These are phyloP conservation scores for Chaenodraco wilsoni DNA, from an alignment of 2,797 vertebrate species.

Conservation along the genomic window DNA sequence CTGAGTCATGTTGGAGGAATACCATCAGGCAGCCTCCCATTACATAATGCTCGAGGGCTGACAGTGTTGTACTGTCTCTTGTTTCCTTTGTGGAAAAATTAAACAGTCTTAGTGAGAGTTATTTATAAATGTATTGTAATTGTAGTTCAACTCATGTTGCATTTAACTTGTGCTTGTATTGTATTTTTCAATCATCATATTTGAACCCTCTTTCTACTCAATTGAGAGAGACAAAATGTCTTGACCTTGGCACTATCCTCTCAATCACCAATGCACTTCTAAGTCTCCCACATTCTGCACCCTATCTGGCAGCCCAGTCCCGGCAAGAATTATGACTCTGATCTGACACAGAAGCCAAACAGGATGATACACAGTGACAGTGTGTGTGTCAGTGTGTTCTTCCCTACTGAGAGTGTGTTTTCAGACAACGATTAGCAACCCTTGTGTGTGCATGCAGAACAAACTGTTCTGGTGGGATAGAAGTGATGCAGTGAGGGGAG, in stretches of 20 bases:
- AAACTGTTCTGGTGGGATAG: conserved; percentile 43
- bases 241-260: too few relatives aligned
- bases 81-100: not conserved
- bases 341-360: not conserved
- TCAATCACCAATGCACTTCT: not conserved
- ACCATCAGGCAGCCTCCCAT: conserved; percentile 6
- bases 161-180: not conserved
- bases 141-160: not conserved
- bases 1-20: conserved; percentile 39
- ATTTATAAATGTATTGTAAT: not conserved
- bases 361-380: not conserved
- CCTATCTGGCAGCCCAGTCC: not conserved
- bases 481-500: conserved; percentile 45
- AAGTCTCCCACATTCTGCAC: not conserved
- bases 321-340: not conserved
- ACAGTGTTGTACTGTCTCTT: not conserved
- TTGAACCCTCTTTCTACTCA: too few relatives aligned
- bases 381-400: conserved; percentile 18
- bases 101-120: not conserved
- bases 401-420: not conserved
- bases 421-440: conserved; percentile 9
- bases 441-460: conserved; percentile 12
- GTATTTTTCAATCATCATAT: not conserved
- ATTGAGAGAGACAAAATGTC: too few relatives aligned
- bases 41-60: not conserved